Conservation (phyloP, 2,797 vertebrate genomes). For the Aselliscus stoliczkanus region DNA sequence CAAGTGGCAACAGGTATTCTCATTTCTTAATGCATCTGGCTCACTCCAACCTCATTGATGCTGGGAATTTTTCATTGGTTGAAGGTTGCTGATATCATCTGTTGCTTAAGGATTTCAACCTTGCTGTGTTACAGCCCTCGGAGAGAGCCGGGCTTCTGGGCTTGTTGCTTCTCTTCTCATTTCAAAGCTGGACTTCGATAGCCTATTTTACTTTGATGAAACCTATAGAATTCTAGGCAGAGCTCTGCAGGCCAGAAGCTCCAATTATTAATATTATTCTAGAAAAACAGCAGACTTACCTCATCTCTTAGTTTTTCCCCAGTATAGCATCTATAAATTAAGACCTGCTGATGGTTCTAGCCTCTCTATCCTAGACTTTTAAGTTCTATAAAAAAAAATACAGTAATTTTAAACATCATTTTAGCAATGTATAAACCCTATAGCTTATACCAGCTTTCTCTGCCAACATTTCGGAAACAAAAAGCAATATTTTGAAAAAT, state of each 20-base stretch:
- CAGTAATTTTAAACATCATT: background rate
- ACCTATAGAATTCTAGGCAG: background rate
- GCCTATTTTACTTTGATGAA: background rate
- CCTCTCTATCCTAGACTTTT: background rate
- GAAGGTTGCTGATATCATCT: background rate
- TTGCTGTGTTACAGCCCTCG: background rate
- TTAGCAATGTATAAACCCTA: background rate
- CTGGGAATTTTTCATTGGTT: background rate
- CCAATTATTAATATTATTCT: background rate
- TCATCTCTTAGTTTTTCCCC: background rate
- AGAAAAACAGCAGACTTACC: background rate
- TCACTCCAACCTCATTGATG: background rate
- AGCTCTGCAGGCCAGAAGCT: background rate
- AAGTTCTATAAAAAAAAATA: background rate
- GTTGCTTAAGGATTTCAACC: background rate
- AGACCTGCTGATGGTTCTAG: background rate
- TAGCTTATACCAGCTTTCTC: background rate
- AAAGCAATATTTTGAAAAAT: background rate
- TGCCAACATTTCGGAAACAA: background rate
- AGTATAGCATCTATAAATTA: background rate
- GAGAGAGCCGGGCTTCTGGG: background rate
- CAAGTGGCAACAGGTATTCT: too few relatives aligned
- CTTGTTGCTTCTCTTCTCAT: background rate
- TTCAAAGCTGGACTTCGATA: background rate
- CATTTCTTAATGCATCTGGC: background rate